Evolutionary conservation across 2,797 vertebrate genomes (phyloP).

Genomic region (Anabacerthia variegaticeps): DNA sequence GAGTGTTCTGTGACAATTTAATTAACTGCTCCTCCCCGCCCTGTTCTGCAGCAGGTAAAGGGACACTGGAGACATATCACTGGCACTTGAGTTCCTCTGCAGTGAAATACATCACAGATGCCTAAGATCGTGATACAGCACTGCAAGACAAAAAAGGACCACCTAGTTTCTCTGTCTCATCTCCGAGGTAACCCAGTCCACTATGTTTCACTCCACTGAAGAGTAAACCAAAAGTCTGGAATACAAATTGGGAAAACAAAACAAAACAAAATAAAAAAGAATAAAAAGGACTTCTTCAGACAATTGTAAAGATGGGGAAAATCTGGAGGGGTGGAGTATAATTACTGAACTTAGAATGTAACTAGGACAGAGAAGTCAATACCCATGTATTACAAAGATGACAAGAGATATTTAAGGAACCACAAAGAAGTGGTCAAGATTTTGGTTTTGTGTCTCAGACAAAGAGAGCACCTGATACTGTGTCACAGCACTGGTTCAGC

Average conservation of each 20-base stretch:
- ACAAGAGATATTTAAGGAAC: background rate
- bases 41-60: background rate
- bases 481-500: background rate
- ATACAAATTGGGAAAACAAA: background rate
- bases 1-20: background rate
- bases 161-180: background rate
- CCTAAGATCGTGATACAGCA: background rate
- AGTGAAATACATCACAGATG: background rate
- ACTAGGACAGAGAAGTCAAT: background rate
- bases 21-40: background rate
- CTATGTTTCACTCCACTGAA: background rate
- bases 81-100: background rate
- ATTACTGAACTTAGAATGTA: background rate
- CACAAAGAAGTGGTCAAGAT: background rate
- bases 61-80: background rate
- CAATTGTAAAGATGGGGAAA: background rate
- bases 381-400: background rate
- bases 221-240: background rate
- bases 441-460: background rate
- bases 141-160: background rate
- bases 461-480: background rate
- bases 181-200: background rate
- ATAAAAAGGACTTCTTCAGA: background rate
- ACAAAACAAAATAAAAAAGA: accelerated
- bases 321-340: background rate